phyloP scores from a whole-genome alignment of 2,797 vertebrate genomes.

The Eospalax fontanierii region DNA sequence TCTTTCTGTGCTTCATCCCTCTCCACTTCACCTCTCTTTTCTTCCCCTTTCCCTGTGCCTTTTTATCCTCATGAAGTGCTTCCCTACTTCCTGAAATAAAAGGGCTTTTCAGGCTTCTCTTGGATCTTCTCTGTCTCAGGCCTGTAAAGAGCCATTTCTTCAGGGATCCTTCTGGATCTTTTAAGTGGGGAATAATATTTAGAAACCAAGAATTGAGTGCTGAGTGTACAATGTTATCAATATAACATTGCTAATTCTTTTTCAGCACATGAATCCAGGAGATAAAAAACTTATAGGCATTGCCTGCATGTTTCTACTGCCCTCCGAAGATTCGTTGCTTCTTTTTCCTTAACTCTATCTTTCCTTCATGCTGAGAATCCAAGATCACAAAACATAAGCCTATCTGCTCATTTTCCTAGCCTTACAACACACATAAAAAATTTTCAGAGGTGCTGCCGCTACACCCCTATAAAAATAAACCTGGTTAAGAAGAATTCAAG shows the following conservation, averaged over 20 bases:
- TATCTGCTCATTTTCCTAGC: conserved; percentile 14
- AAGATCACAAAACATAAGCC: neutral
- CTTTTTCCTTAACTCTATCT: neutral
- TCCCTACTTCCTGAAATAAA: conserved; percentile 24
- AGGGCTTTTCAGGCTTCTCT: neutral
- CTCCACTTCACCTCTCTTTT: too few species aligned
- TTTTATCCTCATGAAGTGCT: neutral
- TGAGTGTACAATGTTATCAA: neutral
- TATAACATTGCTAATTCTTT: neutral
- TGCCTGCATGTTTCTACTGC: neutral
- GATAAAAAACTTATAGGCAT: neutral
- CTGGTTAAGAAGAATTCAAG: neutral
- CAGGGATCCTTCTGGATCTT: neutral
- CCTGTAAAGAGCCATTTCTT: conserved; percentile 14
- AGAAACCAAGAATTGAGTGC: neutral
- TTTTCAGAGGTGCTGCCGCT: neutral
- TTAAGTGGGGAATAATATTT: neutral
- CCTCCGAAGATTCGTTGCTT: too few species aligned
- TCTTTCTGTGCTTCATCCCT: too few species aligned
- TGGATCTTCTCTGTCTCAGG: neutral
- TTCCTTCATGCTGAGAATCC: neutral
- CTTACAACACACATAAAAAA: neutral
- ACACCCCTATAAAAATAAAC: neutral
- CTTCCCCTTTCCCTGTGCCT: neutral
- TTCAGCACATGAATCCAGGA: neutral